These are phyloP conservation scores for Thunnus maccoyii DNA, from an alignment of 2,113 vertebrate species.

Conservation along the genomic window DNA sequence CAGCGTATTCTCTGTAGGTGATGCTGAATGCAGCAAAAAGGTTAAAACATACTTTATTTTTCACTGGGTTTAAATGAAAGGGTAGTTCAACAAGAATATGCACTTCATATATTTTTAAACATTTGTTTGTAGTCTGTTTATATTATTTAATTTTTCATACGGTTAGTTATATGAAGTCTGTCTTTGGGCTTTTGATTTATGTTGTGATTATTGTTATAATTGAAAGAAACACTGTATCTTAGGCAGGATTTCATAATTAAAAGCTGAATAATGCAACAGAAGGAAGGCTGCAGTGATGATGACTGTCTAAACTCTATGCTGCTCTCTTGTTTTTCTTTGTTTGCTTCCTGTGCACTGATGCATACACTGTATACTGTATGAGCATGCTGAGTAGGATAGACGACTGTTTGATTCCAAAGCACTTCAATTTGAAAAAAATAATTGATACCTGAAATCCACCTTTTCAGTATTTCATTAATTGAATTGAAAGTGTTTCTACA, in stretches of 20 bases:
- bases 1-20: not conserved
- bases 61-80: too few relatives aligned
- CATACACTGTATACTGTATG: not conserved
- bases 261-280: not conserved
- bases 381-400: constrained; percentile 14
- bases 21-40: not conserved
- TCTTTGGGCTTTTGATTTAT: constrained; percentile 2
- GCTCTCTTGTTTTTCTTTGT: not conserved
- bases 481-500: constrained; percentile 20
- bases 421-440: not conserved
- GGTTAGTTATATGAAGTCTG: not conserved
- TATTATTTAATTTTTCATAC: not conserved
- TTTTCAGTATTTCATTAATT: not conserved
- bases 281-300: not conserved
- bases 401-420: constrained; percentile 28
- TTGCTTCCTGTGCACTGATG: constrained; percentile 1
- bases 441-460: not conserved
- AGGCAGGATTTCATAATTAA: constrained; percentile 9
- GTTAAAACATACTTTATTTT: not conserved
- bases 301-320: constrained; percentile 1
- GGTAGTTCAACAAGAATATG: not conserved
- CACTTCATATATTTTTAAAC: not conserved
- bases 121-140: not conserved
- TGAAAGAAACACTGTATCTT: not conserved
- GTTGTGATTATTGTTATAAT: not conserved